phyloP scores from a whole-genome alignment of 2,797 vertebrate genomes.

The Denticeps clupeoides region DNA sequence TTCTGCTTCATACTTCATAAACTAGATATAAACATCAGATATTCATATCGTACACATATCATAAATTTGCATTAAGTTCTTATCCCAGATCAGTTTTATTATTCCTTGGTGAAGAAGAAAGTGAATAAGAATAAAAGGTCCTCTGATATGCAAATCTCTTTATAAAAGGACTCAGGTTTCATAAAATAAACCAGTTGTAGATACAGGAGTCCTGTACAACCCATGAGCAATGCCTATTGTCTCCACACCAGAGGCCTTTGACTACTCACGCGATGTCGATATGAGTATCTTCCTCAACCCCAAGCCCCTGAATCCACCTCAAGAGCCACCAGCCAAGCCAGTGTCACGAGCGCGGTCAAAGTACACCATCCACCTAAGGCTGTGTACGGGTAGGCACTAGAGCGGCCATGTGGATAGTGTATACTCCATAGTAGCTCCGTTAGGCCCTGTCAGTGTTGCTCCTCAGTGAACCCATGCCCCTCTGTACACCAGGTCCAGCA shows the following conservation, averaged over 20 bases:
- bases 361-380: slow-evolving; percentile 21
- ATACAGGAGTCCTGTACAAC: not conserved
- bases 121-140: no score
- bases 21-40: not conserved
- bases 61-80: no score
- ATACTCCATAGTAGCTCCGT: not conserved
- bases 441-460: not conserved
- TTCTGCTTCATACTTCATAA: no score
- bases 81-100: no score
- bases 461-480: not conserved
- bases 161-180: no score
- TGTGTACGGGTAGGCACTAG: slow-evolving; percentile 25
- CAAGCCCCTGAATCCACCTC: slow-evolving; percentile 67
- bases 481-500: no score
- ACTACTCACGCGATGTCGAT: slow-evolving; percentile 90
- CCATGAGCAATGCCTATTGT: slow-evolving; percentile 34
- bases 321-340: slow-evolving; percentile 75
- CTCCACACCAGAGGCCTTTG: slow-evolving; percentile 97
- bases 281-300: slow-evolving; percentile 70
- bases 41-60: no score
- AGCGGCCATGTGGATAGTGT: not conserved
- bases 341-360: slow-evolving; percentile 76
- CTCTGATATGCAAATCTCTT: no score
- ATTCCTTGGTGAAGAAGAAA: no score
- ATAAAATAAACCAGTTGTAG: no score